Conservation (phyloP, 1,140 invertebrate genomes). For the Drosophila athabasca region DNA sequence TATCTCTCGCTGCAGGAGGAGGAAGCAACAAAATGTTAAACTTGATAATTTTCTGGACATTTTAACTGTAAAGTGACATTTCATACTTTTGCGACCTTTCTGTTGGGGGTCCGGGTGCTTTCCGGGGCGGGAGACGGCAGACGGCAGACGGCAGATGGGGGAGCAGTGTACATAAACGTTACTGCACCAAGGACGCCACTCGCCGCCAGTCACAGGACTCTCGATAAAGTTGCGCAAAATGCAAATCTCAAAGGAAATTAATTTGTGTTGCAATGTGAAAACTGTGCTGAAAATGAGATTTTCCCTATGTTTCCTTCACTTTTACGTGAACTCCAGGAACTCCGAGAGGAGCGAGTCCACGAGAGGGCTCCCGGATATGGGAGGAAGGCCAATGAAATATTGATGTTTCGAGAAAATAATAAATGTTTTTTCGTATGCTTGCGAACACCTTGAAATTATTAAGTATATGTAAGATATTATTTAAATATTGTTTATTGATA, state of each 20-base stretch:
- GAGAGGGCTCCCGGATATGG: too few species aligned
- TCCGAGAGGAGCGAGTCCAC: background rate
- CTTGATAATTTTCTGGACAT: slow-evolving; percentile 78
- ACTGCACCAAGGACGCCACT: slow-evolving; percentile 51
- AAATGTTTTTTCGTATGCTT: too few species aligned
- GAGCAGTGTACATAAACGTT: slow-evolving; percentile 73
- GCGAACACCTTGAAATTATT: too few species aligned
- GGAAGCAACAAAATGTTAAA: slow-evolving; percentile 63
- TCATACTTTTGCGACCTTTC: slow-evolving; percentile 62
- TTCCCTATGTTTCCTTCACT: slow-evolving; percentile 36
- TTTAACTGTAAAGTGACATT: slow-evolving; percentile 73
- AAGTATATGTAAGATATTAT: too few species aligned
- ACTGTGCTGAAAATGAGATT: slow-evolving; percentile 72
- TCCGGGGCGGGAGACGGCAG: slow-evolving; percentile 5
- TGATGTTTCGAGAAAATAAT: too few species aligned
- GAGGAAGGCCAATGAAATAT: too few species aligned
- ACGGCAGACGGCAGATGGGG: slow-evolving; percentile 28
- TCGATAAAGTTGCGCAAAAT: slow-evolving; percentile 75
- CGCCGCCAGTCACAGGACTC: slow-evolving; percentile 51
- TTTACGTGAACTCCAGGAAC: slow-evolving; percentile 1
- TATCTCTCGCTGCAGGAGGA: slow-evolving; percentile 42
- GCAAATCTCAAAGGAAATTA: slow-evolving; percentile 78
- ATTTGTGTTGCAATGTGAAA: slow-evolving; percentile 79
- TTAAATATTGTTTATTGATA: too few species aligned
- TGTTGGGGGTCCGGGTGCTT: slow-evolving; percentile 7